phyloP scores from a whole-genome alignment of 2,113 vertebrate species.

The Neogobius melanostomus region DNA sequence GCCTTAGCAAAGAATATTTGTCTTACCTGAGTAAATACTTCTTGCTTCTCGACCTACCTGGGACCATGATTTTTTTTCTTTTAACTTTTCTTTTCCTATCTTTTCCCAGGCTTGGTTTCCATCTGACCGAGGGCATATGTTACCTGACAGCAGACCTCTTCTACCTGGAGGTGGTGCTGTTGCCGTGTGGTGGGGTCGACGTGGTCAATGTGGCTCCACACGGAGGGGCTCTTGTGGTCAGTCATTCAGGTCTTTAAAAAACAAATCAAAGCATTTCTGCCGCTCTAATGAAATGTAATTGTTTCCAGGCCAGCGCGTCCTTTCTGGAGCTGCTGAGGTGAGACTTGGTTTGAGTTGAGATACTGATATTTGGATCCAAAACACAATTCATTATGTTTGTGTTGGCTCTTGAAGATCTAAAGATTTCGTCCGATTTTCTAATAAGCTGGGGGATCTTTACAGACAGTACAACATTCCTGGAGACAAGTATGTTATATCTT shows the following conservation, averaged over 20 bases:
- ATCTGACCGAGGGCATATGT: slow-evolving; percentile 76
- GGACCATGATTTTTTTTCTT: not conserved
- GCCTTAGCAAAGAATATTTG: too few species aligned
- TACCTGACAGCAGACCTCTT: slow-evolving; percentile 85
- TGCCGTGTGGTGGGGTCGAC: slow-evolving; percentile 71
- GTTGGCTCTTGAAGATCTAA: slow-evolving; percentile 67
- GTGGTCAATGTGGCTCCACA: slow-evolving; percentile 82
- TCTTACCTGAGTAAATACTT: too few species aligned
- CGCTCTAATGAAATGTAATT: slow-evolving; percentile 14
- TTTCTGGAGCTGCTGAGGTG: slow-evolving; percentile 82
- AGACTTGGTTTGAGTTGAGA: slow-evolving; percentile 9
- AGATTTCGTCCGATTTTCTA: slow-evolving; percentile 79
- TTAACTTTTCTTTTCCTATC: not conserved
- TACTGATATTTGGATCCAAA: not conserved
- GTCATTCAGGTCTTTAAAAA: not conserved
- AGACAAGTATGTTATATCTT: slow-evolving; percentile 68
- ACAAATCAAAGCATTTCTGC: not conserved
- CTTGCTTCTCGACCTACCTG: too few species aligned
- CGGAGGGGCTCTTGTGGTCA: slow-evolving; percentile 78
- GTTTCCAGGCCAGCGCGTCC: slow-evolving; percentile 75
- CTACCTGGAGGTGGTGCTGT: slow-evolving; percentile 83
- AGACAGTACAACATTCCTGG: slow-evolving; percentile 79
- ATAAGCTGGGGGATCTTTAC: slow-evolving; percentile 71
- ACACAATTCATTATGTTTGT: not conserved
- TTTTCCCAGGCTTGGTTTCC: slow-evolving; percentile 75